phyloP scores from a whole-genome alignment of 2,888 invertebrate genomes.

The Gymnoscelis rufifasciata region DNA sequence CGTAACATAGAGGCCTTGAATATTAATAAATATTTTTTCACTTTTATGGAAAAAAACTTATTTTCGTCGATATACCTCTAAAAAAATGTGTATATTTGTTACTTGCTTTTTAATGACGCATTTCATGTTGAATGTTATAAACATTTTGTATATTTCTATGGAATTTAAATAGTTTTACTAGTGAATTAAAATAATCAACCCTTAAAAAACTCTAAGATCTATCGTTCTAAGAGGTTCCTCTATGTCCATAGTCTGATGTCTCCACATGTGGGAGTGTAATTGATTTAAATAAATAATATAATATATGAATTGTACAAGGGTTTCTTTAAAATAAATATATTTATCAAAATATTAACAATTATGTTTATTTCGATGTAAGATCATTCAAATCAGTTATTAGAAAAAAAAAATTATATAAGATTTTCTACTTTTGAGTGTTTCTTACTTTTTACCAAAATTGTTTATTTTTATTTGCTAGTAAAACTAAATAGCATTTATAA shows the following conservation, averaged over 20 bases:
- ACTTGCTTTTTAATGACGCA: conserved; percentile 61
- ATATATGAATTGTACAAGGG: no score
- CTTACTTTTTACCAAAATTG: neutral
- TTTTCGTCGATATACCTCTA: conserved; percentile 61
- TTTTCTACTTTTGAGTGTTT: no score
- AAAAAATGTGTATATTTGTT: conserved; percentile 72
- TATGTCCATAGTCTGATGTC: no score
- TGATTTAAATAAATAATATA: no score
- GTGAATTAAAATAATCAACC: conserved; percentile 1
- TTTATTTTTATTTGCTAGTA: conserved; percentile 7
- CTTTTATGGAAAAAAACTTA: conserved; percentile 43
- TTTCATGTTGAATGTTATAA: conserved; percentile 50
- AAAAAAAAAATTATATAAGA: no score
- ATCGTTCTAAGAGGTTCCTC: no score
- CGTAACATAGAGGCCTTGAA: conserved; percentile 69
- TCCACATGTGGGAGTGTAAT: no score
- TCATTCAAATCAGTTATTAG: no score
- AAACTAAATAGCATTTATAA: conserved; percentile 12
- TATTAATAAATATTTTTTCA: conserved; percentile 48
- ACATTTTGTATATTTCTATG: conserved; percentile 13
- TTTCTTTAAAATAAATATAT: no score
- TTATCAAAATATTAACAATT: no score
- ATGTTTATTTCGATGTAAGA: no score
- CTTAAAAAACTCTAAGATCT: no score
- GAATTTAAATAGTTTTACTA: conserved; percentile 2